Base-by-base conservation (phyloP, 2,888 invertebrate genomes). In the Muschampia plurimacula region DNA sequence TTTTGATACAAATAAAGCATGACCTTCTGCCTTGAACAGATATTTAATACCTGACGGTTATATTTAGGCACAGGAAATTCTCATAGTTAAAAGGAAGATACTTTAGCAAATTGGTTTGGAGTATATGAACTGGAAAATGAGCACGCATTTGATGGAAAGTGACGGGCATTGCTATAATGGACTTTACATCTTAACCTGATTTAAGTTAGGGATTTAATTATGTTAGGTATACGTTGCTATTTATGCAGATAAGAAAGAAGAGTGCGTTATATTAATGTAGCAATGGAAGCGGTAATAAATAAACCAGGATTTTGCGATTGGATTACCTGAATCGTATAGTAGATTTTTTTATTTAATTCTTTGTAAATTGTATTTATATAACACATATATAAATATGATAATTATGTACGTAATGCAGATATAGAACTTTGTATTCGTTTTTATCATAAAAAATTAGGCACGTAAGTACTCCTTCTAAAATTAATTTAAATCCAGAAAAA, bases 81-180 rank as follows among this genome's bases (percentile, higher is more conserved):
- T 55, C 55, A 55, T 22, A 22, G 22, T 9, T 8, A 3, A 55
- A 55, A 55, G 55, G 52, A 22, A 60, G 70, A 36, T 66, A 52
- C 49, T 66, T 52, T 22, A 39, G 44, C 59, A 60, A 71, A 71
- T 66, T 66, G 65, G 59, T 66, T 66, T 71, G 59, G 39, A 60
- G 66, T 66, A 71, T 60, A 71, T 66, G 66, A 66, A 71, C 22
- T 60, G 66, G 71, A 71, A 71, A 71, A 71, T 71, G 70, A 71
- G 70, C 55, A 59, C 36, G 57, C 65, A 59, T 70, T 70, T 65
- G 65, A 65, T 70, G 70, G 57, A 70, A 70, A 60, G 46, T 67
- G 59, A 59, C 64, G 64, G 44, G 70, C 46, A 22, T 44, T 13
- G 65, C 13, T 44, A 66, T 59, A 70, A 65, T 46, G 64, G 36